Evolutionary conservation across 2,113 vertebrate genomes (phyloP), one percentile per base, ranked within the genome.

Genomic region (Antidorcas marsupialis): DNA sequence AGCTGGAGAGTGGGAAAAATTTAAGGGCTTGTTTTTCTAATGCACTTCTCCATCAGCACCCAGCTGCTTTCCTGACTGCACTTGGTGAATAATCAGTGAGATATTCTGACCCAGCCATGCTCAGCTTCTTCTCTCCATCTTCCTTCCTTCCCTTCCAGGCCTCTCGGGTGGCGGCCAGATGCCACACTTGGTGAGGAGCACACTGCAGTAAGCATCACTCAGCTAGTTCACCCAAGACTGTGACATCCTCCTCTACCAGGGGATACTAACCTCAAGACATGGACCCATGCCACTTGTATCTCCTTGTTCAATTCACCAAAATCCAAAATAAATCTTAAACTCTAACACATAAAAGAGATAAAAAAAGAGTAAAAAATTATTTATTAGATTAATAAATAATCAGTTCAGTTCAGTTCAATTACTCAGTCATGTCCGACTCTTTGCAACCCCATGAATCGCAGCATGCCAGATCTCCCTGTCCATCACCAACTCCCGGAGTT

Each of bases 1-100:
- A 91, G 91, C 88, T 93, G 96, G 81, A n/a, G 59, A 60, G 25
- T 7, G 1, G 52, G 43, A n/a, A n/a, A n/a, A n/a, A n/a, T n/a
- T 27, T 23, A 23, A 81, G n/a, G 33, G 19, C 3, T 2, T 12
- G 25, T 64, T 96, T 87, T 81, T 43, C 28, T 19, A n/a, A 79
- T 6, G 57, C 39, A 27, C 27, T 92, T 15, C 52, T n/a, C 86
- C 52, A 21, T 96, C 23, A n/a, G 6, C 11, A 43, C 25, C 16
- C 52, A 39, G 87, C 62, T 89, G 92, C 43, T 87, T 89, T 85
- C 30, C 81, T 86, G 8, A 74, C 39, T 1, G 0, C 14, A 39
- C 14, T 0, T 53, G n/a, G 45, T 17, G 2, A n/a, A 47, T n/a
- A 62, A 13, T 60, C 85, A 79, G 45, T 19, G 9, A 30, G 33